These are phyloP conservation scores for Aptenodytes forsteri DNA, from an alignment of 2,113 vertebrate genomes.

Conservation along the genomic window DNA sequence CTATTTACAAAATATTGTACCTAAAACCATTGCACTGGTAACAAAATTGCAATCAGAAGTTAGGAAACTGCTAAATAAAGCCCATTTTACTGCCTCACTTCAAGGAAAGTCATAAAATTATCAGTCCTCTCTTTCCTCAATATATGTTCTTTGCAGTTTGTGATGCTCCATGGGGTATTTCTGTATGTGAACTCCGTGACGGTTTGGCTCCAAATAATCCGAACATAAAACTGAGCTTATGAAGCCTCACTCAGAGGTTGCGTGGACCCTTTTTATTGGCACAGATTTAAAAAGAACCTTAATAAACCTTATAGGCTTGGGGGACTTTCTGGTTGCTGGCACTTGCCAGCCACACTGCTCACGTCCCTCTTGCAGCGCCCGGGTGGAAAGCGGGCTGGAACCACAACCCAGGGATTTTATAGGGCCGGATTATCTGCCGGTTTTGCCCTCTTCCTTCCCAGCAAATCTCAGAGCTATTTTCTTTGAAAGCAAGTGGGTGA, in stretches of 20 bases:
- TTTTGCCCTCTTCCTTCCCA: not conserved
- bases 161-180: slow-evolving; percentile 39
- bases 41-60: slow-evolving; percentile 25
- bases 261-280: slow-evolving; percentile 58
- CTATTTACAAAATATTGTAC: not conserved
- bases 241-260: slow-evolving; percentile 39
- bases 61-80: slow-evolving; percentile 30
- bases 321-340: slow-evolving; percentile 33
- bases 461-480: not conserved
- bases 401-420: slow-evolving; percentile 26
- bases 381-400: not conserved
- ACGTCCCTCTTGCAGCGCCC: not conserved
- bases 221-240: slow-evolving; percentile 48
- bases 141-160: slow-evolving; percentile 9
- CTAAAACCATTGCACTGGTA: not conserved
- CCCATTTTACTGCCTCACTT: slow-evolving; percentile 29
- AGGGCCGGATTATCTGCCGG: slow-evolving; percentile 23
- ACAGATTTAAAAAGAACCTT: slow-evolving; percentile 47
- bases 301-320: slow-evolving; percentile 51
- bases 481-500: slow-evolving; percentile 48
- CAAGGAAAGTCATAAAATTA: slow-evolving; percentile 51
- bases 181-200: slow-evolving; percentile 26
- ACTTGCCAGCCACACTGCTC: not conserved
- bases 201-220: slow-evolving; percentile 52
- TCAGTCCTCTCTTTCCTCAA: slow-evolving; percentile 31